Percentiles rank a stretch among this genome's conserved stretches.
Evolutionary conservation across 2,113 vertebrate species (phyloP).

Genomic region (Polypterus senegalus): DNA sequence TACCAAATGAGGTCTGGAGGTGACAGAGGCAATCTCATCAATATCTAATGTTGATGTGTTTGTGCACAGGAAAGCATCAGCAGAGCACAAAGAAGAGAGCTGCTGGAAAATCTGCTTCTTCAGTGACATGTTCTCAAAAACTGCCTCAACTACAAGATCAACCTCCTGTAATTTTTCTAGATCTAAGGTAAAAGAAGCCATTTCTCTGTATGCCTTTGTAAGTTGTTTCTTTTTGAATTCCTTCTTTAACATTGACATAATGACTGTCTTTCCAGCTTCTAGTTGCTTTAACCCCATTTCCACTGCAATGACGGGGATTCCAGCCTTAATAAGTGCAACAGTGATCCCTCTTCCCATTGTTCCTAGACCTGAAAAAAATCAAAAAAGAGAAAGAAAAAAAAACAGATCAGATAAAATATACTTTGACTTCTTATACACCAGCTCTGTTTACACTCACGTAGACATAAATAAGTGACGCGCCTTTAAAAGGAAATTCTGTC

Average conservation of each 20-base stretch:
- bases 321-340: slow-evolving; percentile 57
- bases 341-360: slow-evolving; percentile 85
- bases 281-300: slow-evolving; percentile 64
- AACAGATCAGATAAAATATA: slow-evolving; percentile 4
- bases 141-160: slow-evolving; percentile 81
- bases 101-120: slow-evolving; percentile 70
- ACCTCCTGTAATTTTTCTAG: slow-evolving; percentile 43
- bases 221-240: slow-evolving; percentile 44
- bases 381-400: slow-evolving; percentile 9
- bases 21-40: slow-evolving; percentile 66
- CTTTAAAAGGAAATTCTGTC: too few relatives aligned
- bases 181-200: slow-evolving; percentile 49
- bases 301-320: slow-evolving; percentile 68
- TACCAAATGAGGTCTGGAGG: slow-evolving; percentile 54
- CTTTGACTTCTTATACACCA: too few relatives aligned
- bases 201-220: slow-evolving; percentile 22
- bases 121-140: slow-evolving; percentile 75
- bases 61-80: slow-evolving; percentile 59
- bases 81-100: slow-evolving; percentile 59
- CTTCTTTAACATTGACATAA: slow-evolving; percentile 51
- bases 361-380: slow-evolving; percentile 62
- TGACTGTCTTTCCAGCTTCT: slow-evolving; percentile 42
- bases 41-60: slow-evolving; percentile 76
- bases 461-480: too few relatives aligned
- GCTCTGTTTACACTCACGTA: too few relatives aligned